Percentiles rank a stretch among this genome's conserved stretches.
These are phyloP conservation scores for Trichomycterus rosablanca DNA, from an alignment of 2,113 vertebrate species.

Conservation along the genomic window DNA sequence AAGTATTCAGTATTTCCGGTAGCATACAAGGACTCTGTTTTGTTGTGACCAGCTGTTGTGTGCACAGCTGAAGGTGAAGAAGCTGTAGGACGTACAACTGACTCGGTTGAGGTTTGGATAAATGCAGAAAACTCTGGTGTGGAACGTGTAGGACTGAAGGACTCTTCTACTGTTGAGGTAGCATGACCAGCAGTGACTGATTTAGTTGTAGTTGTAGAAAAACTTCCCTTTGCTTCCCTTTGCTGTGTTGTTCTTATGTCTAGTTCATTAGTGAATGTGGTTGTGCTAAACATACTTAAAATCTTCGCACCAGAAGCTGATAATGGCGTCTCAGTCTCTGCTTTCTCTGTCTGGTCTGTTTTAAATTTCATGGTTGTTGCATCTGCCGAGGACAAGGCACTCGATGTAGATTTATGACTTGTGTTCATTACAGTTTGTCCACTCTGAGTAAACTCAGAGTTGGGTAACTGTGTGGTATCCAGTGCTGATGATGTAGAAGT, in stretches of 20 bases:
- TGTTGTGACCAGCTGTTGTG: neutral
- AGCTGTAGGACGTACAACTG: neutral
- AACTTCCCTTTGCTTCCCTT: neutral
- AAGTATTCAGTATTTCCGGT: neutral
- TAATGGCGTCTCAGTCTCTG: too few species aligned
- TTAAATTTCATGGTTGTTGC: neutral
- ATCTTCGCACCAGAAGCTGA: constrained; percentile 8
- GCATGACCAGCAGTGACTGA: neutral
- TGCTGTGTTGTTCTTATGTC: neutral
- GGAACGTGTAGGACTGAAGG: neutral
- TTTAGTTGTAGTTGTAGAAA: neutral
- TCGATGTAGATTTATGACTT: neutral
- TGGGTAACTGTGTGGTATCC: neutral
- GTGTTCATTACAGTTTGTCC: neutral
- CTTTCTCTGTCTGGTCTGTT: too few species aligned
- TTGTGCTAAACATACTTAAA: neutral
- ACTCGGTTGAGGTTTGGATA: constrained; percentile 4
- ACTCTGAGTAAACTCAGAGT: constrained; percentile 5
- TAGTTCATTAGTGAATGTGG: neutral
- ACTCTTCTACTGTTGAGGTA: neutral
- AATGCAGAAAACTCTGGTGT: neutral
- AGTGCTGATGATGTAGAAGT: neutral
- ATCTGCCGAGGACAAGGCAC: neutral
- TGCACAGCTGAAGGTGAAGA: too few species aligned
- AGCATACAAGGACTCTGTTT: neutral